Conservation (phyloP, 2,888 invertebrate genomes). For the Drosophila emarginata region DNA sequence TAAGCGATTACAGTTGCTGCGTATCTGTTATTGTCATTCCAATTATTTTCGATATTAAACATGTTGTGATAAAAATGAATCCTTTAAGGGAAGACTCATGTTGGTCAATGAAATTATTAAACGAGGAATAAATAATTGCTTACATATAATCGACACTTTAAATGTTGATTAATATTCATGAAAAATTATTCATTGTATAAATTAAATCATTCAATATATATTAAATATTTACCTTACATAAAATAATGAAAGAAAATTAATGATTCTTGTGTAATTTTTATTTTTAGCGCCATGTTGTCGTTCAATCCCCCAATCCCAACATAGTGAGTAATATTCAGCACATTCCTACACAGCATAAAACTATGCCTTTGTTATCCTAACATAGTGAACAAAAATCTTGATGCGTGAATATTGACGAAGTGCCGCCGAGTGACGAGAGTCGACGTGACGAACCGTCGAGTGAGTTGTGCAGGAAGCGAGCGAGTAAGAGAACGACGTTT, state of each 20-base stretch:
- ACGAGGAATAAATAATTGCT: too few relatives aligned
- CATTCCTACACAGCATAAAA: constrained; percentile 17
- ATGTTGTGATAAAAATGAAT: too few relatives aligned
- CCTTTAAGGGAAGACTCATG: too few relatives aligned
- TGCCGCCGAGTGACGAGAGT: constrained; percentile 37
- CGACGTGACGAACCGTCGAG: background rate
- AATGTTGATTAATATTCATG: too few relatives aligned
- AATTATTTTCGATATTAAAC: too few relatives aligned
- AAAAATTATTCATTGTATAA: too few relatives aligned
- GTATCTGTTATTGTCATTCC: too few relatives aligned
- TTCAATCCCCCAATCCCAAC: constrained; percentile 37
- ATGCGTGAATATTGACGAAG: constrained; percentile 44
- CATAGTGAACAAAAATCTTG: constrained; percentile 22
- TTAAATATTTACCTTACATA: background rate
- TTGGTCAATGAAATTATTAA: too few relatives aligned
- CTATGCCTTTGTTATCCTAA: constrained; percentile 62
- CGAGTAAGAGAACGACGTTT: constrained; percentile 18
- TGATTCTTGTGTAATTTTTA: background rate
- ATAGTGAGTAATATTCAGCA: constrained; percentile 66
- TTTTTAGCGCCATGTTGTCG: constrained; percentile 58
- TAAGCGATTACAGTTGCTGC: too few relatives aligned
- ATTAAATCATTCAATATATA: background rate
- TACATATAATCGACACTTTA: too few relatives aligned
- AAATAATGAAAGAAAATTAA: background rate
- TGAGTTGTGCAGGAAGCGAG: constrained; percentile 10